A percentile compares a stretch with the other conserved stretches of the same genome.
These are phyloP conservation scores for Alloscopus bannaensis DNA, from an alignment of 2,888 invertebrate species.

Conservation along the genomic window DNA sequence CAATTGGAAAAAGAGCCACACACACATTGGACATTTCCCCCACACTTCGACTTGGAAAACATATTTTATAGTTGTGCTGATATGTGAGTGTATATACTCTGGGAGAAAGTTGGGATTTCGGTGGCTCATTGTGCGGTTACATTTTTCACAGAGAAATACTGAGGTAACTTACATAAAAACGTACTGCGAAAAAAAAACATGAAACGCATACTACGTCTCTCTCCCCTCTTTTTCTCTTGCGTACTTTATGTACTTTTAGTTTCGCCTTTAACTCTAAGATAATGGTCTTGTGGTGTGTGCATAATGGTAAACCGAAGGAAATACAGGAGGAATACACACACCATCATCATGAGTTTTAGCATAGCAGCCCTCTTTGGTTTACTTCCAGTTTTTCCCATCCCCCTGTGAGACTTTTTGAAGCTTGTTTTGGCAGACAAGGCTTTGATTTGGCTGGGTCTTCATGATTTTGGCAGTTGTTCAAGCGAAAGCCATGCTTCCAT, in stretches of 20 bases:
- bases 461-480: slow-evolving; percentile 68
- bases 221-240: slow-evolving; percentile 2
- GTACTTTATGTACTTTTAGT: slow-evolving; percentile 44
- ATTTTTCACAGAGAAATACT: slow-evolving; percentile 20
- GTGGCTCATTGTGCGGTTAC: not conserved
- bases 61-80: no score
- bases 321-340: not conserved
- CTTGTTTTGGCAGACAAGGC: slow-evolving; percentile 58
- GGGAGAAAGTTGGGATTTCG: no score
- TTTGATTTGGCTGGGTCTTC: slow-evolving; percentile 58
- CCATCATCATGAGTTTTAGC: no score
- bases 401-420: slow-evolving; percentile 49
- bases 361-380: slow-evolving; percentile 46
- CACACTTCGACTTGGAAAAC: no score
- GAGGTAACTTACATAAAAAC: no score
- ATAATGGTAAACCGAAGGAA: not conserved
- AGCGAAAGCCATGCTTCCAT: slow-evolving; percentile 43
- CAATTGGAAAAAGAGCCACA: slow-evolving; percentile 27
- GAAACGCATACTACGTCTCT: no score
- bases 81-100: no score
- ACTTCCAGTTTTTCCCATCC: slow-evolving; percentile 54
- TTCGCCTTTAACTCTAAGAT: slow-evolving; percentile 23
- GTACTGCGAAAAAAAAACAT: no score
- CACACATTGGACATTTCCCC: no score
- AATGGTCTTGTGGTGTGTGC: slow-evolving; percentile 6